Evolutionary conservation across 2,113 vertebrate genomes (phyloP).

Genomic region (Dascyllus trimaculatus): DNA sequence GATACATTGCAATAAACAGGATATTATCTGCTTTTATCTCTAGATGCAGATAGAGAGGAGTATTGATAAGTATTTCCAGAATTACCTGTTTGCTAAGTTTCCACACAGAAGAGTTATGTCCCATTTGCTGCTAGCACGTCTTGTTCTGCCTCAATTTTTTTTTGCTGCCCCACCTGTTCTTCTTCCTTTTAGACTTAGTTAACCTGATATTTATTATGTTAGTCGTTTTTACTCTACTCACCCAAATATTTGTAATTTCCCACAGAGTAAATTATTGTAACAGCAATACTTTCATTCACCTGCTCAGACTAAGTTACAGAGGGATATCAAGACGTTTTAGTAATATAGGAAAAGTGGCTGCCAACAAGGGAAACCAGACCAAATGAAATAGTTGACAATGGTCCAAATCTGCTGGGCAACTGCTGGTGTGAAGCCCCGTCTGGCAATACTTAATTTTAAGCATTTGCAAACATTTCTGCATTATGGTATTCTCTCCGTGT

Average conservation of each 20-base stretch:
- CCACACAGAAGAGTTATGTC: not conserved
- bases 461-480: not conserved
- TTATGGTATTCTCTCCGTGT: too few relatives aligned
- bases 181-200: not conserved
- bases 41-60: not conserved
- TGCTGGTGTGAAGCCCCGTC: not conserved
- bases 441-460: not conserved
- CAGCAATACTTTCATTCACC: not conserved
- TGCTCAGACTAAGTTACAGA: not conserved
- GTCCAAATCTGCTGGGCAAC: constrained; percentile 7
- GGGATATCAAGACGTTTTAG: not conserved
- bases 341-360: not conserved
- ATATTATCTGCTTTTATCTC: not conserved
- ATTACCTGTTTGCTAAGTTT: constrained; percentile 35
- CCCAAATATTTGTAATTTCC: not conserved
- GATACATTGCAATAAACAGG: not conserved
- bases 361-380: constrained; percentile 16
- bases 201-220: not conserved
- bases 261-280: not conserved
- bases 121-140: not conserved
- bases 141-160: constrained; percentile 1
- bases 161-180: not conserved
- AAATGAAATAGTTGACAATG: constrained; percentile 24
- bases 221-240: not conserved
- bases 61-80: constrained; percentile 35